A percentile compares a stretch with the other conserved stretches of the same genome.
Conservation (phyloP, 1,140 invertebrate species). For the Sitophilus oryzae region DNA sequence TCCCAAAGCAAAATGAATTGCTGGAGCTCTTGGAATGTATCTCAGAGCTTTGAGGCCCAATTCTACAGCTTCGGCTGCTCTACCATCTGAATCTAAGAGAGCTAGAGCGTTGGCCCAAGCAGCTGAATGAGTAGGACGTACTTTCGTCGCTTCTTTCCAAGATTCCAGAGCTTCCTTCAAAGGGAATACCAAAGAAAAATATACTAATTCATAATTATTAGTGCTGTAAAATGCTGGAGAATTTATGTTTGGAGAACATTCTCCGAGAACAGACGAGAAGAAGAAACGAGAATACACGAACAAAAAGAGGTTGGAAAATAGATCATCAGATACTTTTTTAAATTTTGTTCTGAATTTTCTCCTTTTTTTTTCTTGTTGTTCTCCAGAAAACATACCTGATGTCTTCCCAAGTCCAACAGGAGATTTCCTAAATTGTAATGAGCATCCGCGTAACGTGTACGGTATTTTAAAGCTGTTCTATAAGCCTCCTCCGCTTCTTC, state of each 20-base stretch:
- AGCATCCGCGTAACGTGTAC: slow-evolving; percentile 84
- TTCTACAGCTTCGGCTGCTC: slow-evolving; percentile 61
- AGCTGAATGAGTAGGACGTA: slow-evolving; percentile 70
- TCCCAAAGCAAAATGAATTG: slow-evolving; percentile 79
- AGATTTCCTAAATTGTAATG: slow-evolving; percentile 92
- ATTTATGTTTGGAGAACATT: no score
- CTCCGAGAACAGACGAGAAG: no score
- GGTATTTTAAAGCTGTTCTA: slow-evolving; percentile 65
- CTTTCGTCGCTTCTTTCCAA: slow-evolving; percentile 74
- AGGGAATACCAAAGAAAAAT: no score
- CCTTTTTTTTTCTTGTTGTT: no score
- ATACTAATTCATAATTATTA: no score
- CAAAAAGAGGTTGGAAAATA: no score
- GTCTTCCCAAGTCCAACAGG: slow-evolving; percentile 53
- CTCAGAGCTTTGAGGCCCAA: slow-evolving; percentile 62
- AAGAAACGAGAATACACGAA: no score
- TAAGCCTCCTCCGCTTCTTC: slow-evolving; percentile 75
- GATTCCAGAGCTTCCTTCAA: slow-evolving; percentile 52
- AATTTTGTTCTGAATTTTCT: neutral
- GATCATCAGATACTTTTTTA: neutral
- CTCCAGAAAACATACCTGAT: slow-evolving; percentile 35
- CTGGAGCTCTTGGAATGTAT: slow-evolving; percentile 63
- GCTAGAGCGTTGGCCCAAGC: slow-evolving; percentile 91
- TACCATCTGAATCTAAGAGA: slow-evolving; percentile 75
- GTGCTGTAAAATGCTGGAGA: no score